Conservation (phyloP, 2,113 vertebrate species). For the Labeo rohita region DNA sequence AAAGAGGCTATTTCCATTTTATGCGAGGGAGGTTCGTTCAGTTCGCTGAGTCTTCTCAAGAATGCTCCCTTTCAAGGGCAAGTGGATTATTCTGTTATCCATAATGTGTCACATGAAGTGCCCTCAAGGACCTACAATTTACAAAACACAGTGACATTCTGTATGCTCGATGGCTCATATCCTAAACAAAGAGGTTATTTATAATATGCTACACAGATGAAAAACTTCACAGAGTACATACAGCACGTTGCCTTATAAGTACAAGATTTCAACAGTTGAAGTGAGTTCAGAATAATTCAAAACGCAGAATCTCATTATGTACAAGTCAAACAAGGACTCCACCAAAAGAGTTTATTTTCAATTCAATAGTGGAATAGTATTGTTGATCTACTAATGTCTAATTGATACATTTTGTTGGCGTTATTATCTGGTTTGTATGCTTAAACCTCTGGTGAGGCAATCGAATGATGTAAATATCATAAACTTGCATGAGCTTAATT, state of each 20-base stretch:
- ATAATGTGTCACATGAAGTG: conserved; percentile 61
- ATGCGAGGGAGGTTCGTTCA: conserved; percentile 73
- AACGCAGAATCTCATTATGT: not conserved
- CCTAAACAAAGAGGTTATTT: not conserved
- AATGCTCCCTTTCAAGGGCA: conserved; percentile 70
- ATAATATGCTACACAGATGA: not conserved
- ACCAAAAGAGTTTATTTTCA: not conserved
- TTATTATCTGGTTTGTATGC: conserved; percentile 10
- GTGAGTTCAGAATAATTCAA: not conserved
- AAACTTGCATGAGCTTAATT: conserved; percentile 29
- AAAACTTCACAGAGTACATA: not conserved
- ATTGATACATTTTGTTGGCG: conserved; percentile 9
- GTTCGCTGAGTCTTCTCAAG: conserved; percentile 66
- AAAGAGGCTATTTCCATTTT: conserved; percentile 74
- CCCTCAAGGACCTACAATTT: conserved; percentile 18
- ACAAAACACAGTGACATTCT: conserved; percentile 16
- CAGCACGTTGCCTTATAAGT: not conserved
- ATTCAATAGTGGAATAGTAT: not conserved
- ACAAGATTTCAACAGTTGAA: not conserved
- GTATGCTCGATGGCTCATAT: not conserved
- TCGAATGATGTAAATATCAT: conserved; percentile 28
- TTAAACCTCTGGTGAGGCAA: conserved; percentile 8
- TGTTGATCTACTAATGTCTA: conserved; percentile 14
- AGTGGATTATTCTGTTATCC: conserved; percentile 72
- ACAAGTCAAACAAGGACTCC: no score